Evolutionary conservation across 2,888 invertebrate species (phyloP), one percentile per base, ranked within the genome.

Genomic region (Ormyrus nitidulus): DNA sequence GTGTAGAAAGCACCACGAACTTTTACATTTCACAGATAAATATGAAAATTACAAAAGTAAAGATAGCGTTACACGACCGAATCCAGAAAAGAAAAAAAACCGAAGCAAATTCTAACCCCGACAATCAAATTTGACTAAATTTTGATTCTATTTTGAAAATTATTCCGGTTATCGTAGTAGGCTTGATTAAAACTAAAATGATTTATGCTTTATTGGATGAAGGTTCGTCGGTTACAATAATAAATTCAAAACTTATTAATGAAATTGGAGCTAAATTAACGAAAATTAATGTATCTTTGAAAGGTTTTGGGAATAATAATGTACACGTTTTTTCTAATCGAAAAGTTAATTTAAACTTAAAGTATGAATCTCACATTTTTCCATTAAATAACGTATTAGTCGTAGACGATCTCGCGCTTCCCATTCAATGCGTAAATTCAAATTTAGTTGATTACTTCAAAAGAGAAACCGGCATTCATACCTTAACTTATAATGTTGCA

Each of bases 121-220:
- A 62, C 0, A 48, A 59, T 19, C 34, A 13, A 48, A 19, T 19
- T 19, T 58, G 49, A 46, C 34, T 62, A 53, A 0, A 11, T 6
- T 9, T 3, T 1, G 5, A 10, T 6, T 10, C 62, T 11, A 5
- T 62, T 10, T 53, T 62, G 9, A 72, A 72, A 53, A 44, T 72
- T 19, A 19, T 62, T 62, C 62, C 51, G 6, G 2, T 54, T 9
- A 56, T 5, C 2, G 11, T 62, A 3, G 7, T 2, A n/a, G 62
- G 61, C 51, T 7, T n/a, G 2, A 3, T 19, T 34, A 48, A 1
- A n/a, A 44, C 19, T 10, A 71, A 49, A 61, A 11, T 9, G 44
- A 61, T 71, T 13, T 11, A 72, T 19, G 73, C 48, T 9, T 48
- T 62, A n/a, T 46, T 64, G 1, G 73, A 73, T 9, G 64, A 64